Evolutionary conservation across 1,140 invertebrate genomes (phyloP).

Genomic region (Drosophila bocki): DNA sequence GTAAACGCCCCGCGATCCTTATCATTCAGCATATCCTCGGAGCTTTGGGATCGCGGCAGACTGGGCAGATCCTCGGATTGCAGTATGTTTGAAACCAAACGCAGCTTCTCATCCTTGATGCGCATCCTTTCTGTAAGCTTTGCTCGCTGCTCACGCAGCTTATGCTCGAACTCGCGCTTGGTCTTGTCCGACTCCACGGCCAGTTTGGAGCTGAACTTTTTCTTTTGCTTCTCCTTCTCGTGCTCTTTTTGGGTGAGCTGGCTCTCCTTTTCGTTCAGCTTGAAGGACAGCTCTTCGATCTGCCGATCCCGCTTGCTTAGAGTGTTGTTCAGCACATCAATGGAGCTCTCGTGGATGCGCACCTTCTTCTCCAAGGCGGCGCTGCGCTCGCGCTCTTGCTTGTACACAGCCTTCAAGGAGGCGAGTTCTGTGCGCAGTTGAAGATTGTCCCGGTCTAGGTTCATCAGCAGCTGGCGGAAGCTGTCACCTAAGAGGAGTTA

Average conservation of each 20-base stretch:
- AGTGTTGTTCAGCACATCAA: conserved; percentile 86
- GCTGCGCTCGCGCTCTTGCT: conserved; percentile 87
- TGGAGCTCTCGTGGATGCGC: conserved; percentile 86
- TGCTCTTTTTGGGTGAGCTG: conserved; percentile 89
- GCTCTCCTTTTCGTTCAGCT: conserved; percentile 89
- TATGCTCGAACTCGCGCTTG: conserved; percentile 88
- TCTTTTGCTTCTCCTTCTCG: conserved; percentile 91
- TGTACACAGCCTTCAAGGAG: conserved; percentile 87
- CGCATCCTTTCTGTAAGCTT: conserved; percentile 87
- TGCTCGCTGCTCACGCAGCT: conserved; percentile 89
- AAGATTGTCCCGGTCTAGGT: conserved; percentile 89
- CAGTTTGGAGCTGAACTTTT: conserved; percentile 89
- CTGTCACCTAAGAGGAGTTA: conserved; percentile 86
- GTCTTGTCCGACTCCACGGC: conserved; percentile 90
- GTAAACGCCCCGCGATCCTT: conserved; percentile 60
- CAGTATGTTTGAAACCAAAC: conserved; percentile 85
- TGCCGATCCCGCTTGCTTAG: conserved; percentile 85
- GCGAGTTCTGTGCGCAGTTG: conserved; percentile 88
- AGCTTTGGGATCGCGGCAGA: conserved; percentile 72
- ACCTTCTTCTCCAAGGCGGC: conserved; percentile 87
- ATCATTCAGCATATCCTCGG: conserved; percentile 68
- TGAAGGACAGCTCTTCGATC: conserved; percentile 72
- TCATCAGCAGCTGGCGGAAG: conserved; percentile 88
- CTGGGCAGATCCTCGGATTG: conserved; percentile 77
- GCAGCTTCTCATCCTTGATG: conserved; percentile 86